A percentile compares a stretch with the other conserved stretches of the same genome.
Conservation (phyloP, 2,797 vertebrate genomes). For the Channallabes apus region DNA sequence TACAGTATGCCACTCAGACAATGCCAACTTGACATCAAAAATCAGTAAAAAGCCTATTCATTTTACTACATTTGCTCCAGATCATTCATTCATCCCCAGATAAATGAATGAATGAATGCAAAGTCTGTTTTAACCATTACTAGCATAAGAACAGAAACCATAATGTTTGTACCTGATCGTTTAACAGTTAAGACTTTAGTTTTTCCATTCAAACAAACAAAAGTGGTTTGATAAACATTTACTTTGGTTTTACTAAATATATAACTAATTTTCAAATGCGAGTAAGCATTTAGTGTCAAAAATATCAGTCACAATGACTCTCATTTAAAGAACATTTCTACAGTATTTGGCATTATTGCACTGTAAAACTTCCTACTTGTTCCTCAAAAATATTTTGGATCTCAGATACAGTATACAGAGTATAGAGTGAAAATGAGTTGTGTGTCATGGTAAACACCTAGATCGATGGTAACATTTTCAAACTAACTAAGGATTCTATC, state of each 20-base stretch:
- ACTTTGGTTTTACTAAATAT: not conserved
- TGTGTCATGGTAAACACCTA: not conserved
- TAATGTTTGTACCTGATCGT: not conserved
- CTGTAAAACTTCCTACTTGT: not conserved
- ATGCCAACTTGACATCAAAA: not conserved
- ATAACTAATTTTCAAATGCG: not conserved
- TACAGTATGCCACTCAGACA: not conserved
- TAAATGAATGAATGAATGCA: not conserved
- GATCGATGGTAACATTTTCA: slow-evolving; percentile 1
- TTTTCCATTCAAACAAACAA: not conserved
- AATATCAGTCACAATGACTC: not conserved
- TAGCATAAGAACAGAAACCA: not conserved
- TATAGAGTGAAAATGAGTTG: slow-evolving; percentile 7
- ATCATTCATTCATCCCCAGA: not conserved
- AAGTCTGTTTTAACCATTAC: not conserved
- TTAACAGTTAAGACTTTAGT: not conserved
- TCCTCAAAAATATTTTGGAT: not conserved
- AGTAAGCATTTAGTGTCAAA: not conserved
- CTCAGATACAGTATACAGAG: not conserved
- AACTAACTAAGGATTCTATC: not conserved
- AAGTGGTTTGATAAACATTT: not conserved
- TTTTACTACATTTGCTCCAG: not conserved
- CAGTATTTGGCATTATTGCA: not conserved
- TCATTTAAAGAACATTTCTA: not conserved
- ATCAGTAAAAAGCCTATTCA: not conserved